Conservation (phyloP, 2,888 invertebrate species). For the Acleris sparsana region DNA sequence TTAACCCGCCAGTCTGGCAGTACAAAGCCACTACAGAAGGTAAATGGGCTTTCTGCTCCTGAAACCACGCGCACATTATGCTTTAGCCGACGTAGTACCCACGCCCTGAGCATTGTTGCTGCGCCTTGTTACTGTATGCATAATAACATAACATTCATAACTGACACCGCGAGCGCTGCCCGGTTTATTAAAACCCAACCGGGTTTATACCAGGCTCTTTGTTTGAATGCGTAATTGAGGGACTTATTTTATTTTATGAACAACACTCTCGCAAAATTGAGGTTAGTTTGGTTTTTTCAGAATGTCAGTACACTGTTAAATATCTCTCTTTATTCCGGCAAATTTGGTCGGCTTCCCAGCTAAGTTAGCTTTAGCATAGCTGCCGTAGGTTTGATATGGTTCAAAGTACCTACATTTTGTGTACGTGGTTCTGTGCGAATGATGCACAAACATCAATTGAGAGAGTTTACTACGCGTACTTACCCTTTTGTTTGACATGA, state of each 20-base stretch:
- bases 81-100: conserved; percentile 55
- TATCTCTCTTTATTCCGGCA: not conserved
- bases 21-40: conserved; percentile 76
- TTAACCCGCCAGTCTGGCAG: conserved; percentile 69
- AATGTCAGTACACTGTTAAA: not conserved
- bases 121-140: conserved; percentile 64
- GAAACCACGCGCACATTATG: conserved; percentile 65
- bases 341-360: too few relatives aligned
- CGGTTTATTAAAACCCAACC: conserved; percentile 65
- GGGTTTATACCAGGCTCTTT: conserved; percentile 54
- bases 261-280: conserved; percentile 21
- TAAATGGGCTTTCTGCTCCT: conserved; percentile 72
- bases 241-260: conserved; percentile 54
- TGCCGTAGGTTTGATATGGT: not conserved
- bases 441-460: conserved; percentile 33
- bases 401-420: not conserved
- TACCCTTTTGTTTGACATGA: conserved; percentile 37
- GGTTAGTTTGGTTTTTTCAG: not conserved
- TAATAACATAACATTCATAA: conserved; percentile 69
- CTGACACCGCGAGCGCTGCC: conserved; percentile 57
- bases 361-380: not conserved
- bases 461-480: conserved; percentile 34
- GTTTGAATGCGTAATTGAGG: conserved; percentile 62
- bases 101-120: conserved; percentile 54
- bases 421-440: conserved; percentile 31